Evolutionary conservation across 2,888 invertebrate genomes (phyloP).

Genomic region (Timema cristinae): DNA sequence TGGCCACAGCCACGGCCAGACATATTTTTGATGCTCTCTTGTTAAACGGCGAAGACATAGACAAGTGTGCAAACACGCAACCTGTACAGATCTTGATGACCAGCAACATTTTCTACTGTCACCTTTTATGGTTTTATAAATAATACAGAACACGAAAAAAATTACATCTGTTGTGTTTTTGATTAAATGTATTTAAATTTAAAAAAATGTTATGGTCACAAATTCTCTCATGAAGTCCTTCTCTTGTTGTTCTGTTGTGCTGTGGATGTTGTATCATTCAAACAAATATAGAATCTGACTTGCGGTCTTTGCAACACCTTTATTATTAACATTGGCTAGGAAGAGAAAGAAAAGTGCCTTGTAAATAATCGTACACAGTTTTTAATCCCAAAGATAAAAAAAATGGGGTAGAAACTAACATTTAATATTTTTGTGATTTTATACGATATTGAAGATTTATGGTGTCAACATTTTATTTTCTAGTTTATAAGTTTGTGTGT

Average conservation of each 20-base stretch:
- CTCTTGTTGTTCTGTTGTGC: constrained; percentile 17
- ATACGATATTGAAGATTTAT: constrained; percentile 23
- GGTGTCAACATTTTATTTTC: constrained; percentile 21
- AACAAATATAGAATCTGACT: not conserved
- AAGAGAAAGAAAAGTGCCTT: constrained; percentile 27
- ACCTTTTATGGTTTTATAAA: constrained; percentile 18
- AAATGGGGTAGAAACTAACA: constrained; percentile 21
- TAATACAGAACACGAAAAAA: constrained; percentile 16
- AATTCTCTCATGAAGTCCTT: constrained; percentile 12
- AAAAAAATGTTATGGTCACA: constrained; percentile 20
- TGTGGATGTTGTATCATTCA: constrained; percentile 1
- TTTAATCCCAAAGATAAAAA: constrained; percentile 12
- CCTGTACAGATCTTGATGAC: too few species aligned
- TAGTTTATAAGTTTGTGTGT: constrained; percentile 24
- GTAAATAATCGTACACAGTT: constrained; percentile 25
- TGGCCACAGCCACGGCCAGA: too few species aligned
- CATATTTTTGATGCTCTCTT: not conserved
- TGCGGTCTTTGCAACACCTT: constrained; percentile 8
- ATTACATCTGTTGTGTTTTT: constrained; percentile 21
- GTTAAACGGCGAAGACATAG: constrained; percentile 11
- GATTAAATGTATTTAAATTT: constrained; percentile 21
- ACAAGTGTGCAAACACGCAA: not conserved
- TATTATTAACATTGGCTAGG: constrained; percentile 11
- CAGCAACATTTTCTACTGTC: not conserved
- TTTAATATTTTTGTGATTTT: constrained; percentile 27